Evolutionary conservation across 2,888 invertebrate species (phyloP), one percentile per base, ranked within the genome.

Genomic region (Lapara coniferarum): DNA sequence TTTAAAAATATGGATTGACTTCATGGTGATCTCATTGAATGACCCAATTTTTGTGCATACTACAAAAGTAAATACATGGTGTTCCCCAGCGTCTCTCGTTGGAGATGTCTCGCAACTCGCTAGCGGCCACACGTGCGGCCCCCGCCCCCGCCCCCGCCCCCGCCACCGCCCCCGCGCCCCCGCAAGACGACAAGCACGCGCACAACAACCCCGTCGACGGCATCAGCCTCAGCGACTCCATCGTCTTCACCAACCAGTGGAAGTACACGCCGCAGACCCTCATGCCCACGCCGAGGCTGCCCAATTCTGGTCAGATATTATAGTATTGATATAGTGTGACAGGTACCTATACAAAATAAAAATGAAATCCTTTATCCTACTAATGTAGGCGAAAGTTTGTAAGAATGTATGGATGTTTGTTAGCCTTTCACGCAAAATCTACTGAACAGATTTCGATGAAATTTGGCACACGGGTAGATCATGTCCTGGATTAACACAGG

Each of bases 71-170:
- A 7, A 37, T 4, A 8, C 37, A 25, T 37, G 37, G 4, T 58
- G 46, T 69, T 73, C 44, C 81, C 2, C 85, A 96, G 96, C 94
- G 96, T 72, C 89, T 96, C 67, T 95, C 96, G 0, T 93, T 96
- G 68, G 96, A 96, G 87, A 95, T 96, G 89, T 95, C 96, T 2
- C 94, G 96, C 70, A 96, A 96, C 86, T 95, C 95, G 0, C 93
- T 95, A 37, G 90, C 95, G n/a, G 95, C 95, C 59, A 94, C 94
- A 0, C 86, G 90, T n/a, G 88, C 83, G 19, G 70, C 80, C 0
- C 71, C 71, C 80, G 55, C 72, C 81, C 53, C 81, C 78, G 63
- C 70, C 78, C 67, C 73, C 71, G 46, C 69, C 25, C 25, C 25
- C 25, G 25, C 25, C 25, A 1, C 25, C 25, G 25, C 73, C 71